Evolutionary conservation across 2,113 vertebrate species (phyloP), one percentile per base, ranked within the genome.

Genomic region (Bombycilla garrulus): DNA sequence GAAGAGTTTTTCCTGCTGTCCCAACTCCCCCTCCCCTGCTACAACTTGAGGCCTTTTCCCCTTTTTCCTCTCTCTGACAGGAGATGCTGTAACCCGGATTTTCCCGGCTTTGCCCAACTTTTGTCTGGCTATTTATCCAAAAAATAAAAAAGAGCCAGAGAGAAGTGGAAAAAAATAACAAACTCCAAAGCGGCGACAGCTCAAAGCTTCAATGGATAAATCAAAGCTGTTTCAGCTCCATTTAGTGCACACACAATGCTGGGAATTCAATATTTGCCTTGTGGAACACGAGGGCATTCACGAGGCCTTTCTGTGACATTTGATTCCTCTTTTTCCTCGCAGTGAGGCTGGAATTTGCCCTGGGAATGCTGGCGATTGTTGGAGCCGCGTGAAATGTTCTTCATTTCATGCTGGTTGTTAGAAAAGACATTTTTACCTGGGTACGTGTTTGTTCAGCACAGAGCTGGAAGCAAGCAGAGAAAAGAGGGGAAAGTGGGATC

Each of bases 201-300:
- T 84, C 56, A 9, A 38, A 91, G 38, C 80, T 70, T 76, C 60
- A 17, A 18, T 11, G 69, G 64, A 78, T 79, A 84, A 96, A 92
- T 94, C 94, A 83, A 66, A 81, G 82, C 26, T 25, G 17, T 93
- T 92, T 66, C 86, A 70, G 86, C 76, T 73, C 72, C 86, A 40
- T 88, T 92, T 80, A 17, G 42, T 70, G 79, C 85, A 62, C 78
- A 35, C 44, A 77, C 76, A 83, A 31, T 4, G 38, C 67, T 77
- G 56, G 67, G 54, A 80, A 88, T 93, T 93, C 95, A 88, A 28
- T 88, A 54, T 94, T 95, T 95, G 69, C 90, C 93, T 77, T 15
- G 28, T 65, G 82, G 85, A 94, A 77, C 62, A 56, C 0, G 23
- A 72, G 67, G 70, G 57, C 66, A 36, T 57, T 61, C 74, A 6